These are phyloP conservation scores for Epistrophe eligans DNA, from an alignment of 2,888 invertebrate species.

Conservation along the genomic window DNA sequence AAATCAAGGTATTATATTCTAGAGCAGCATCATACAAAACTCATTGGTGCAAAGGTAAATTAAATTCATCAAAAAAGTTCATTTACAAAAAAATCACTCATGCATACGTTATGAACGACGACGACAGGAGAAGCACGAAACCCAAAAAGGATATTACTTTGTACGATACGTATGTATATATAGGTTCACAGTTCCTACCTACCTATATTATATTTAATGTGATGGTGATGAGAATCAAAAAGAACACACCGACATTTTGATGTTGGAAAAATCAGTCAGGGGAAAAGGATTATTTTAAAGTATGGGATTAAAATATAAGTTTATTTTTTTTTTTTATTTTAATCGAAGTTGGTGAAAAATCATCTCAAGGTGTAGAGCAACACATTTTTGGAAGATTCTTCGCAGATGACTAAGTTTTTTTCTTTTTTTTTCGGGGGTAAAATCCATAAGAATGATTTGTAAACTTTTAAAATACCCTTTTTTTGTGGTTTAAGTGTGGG, in stretches of 20 bases:
- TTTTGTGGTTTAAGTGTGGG: neutral
- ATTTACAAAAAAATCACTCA: constrained; percentile 31
- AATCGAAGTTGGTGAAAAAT: neutral
- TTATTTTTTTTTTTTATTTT: neutral
- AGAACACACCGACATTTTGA: constrained; percentile 11
- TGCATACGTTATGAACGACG: constrained; percentile 54
- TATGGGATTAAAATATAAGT: constrained; percentile 10
- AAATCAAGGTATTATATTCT: constrained; percentile 6
- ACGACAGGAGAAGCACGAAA: constrained; percentile 35
- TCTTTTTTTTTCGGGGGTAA: neutral
- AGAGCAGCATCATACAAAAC: constrained; percentile 1
- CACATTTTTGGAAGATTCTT: neutral
- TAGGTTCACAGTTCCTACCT: neutral
- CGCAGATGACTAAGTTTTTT: neutral
- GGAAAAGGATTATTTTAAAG: constrained; percentile 14
- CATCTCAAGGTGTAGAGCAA: neutral
- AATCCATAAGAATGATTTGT: neutral
- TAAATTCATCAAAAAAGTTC: constrained; percentile 59
- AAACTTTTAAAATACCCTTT: neutral
- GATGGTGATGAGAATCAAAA: neutral
- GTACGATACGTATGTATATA: neutral
- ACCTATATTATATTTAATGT: neutral
- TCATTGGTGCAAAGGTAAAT: constrained; percentile 46
- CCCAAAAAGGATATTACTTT: constrained; percentile 23
- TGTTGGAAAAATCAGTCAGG: constrained; percentile 6